phyloP scores from a whole-genome alignment of 2,888 invertebrate species.

The Trichogramma dendrolimi region DNA sequence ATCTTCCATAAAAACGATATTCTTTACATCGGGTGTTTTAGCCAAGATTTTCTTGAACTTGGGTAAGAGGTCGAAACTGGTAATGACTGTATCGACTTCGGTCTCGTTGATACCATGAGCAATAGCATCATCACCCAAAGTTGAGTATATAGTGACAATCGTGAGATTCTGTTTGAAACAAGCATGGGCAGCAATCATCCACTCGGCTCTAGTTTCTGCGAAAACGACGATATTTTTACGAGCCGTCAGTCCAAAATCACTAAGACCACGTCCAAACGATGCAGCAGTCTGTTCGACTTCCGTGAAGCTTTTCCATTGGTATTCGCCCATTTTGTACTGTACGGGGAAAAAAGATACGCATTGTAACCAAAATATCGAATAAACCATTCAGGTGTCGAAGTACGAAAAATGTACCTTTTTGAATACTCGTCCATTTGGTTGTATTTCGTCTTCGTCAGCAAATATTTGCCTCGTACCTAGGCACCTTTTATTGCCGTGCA shows the following conservation, averaged over 20 bases:
- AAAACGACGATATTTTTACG: constrained; percentile 83
- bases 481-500: constrained; percentile 71
- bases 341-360: constrained; percentile 2
- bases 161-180: constrained; percentile 82
- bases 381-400: not conserved
- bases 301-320: constrained; percentile 81
- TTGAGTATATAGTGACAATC: constrained; percentile 96
- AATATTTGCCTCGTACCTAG: constrained; percentile 87
- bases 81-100: constrained; percentile 88
- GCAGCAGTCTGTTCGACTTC: constrained; percentile 74
- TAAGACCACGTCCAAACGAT: constrained; percentile 79
- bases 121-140: constrained; percentile 93
- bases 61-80: constrained; percentile 84
- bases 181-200: constrained; percentile 95
- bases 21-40: constrained; percentile 71
- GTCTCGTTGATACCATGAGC: constrained; percentile 96
- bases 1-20: constrained; percentile 83
- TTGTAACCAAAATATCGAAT: constrained; percentile 2
- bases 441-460: constrained; percentile 89
- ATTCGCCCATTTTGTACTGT: constrained; percentile 88
- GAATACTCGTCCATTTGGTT: constrained; percentile 90
- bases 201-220: constrained; percentile 96
- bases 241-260: constrained; percentile 71
- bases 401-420: constrained; percentile 68
- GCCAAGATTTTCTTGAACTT: constrained; percentile 79